Conservation (phyloP, 2,113 vertebrate genomes). For the Orthonyx spaldingii region DNA sequence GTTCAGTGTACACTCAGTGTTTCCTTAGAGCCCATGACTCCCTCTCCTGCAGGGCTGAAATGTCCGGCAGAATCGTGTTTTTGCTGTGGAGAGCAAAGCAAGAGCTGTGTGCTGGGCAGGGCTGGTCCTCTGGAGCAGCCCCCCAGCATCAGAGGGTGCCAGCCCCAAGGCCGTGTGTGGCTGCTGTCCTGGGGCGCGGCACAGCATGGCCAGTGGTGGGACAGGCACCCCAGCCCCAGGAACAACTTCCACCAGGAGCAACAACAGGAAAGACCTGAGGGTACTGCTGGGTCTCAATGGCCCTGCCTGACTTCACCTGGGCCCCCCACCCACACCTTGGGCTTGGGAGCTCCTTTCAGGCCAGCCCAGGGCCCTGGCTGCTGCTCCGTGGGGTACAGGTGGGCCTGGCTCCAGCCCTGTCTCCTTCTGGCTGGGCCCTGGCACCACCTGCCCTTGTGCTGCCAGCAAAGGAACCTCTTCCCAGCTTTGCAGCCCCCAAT, state of each 20-base stretch:
- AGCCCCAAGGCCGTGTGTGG: background rate
- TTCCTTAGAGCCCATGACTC: background rate
- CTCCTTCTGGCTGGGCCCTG: background rate
- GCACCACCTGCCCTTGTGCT: background rate
- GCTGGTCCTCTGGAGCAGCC: background rate
- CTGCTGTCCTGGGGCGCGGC: background rate
- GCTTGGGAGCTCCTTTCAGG: background rate
- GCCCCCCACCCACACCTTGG: background rate
- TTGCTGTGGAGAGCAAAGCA: background rate
- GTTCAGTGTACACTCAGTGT: background rate
- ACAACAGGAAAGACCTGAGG: background rate
- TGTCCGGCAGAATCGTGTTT: background rate
- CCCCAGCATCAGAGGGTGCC: accelerated
- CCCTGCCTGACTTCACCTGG: background rate
- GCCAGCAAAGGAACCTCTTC: too few species aligned
- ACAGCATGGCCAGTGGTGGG: too few species aligned
- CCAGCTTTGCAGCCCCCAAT: too few species aligned
- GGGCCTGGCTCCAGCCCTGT: background rate
- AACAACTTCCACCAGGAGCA: background rate
- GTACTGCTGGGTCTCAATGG: background rate
- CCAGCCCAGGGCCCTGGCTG: background rate
- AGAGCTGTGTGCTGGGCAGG: background rate
- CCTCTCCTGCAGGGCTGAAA: background rate
- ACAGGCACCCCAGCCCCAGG: background rate
- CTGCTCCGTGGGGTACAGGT: background rate